These are phyloP conservation scores for Caprella mutica DNA, from an alignment of 2,888 invertebrate genomes.

Conservation along the genomic window DNA sequence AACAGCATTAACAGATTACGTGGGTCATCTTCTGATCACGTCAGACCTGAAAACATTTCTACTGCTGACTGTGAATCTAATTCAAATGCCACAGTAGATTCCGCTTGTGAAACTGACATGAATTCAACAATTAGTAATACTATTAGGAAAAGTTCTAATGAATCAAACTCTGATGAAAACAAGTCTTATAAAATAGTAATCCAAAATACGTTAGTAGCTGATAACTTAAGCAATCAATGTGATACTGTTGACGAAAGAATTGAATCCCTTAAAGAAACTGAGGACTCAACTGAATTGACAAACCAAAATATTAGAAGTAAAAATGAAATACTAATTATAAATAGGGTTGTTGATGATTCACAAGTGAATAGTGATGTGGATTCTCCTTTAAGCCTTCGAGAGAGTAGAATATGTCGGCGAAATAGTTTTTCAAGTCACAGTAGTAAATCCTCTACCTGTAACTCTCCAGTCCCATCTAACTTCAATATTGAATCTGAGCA, in stretches of 20 bases:
- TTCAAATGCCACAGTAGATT: not conserved
- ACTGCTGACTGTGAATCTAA: constrained; percentile 2
- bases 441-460: not conserved
- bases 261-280: too few species aligned
- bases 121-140: not conserved
- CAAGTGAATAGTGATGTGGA: constrained; percentile 28
- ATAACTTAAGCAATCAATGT: too few species aligned
- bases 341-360: not conserved
- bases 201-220: too few species aligned
- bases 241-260: too few species aligned
- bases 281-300: not conserved
- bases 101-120: not conserved
- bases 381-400: constrained; percentile 7
- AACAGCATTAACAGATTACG: constrained; percentile 18
- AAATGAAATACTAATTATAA: not conserved
- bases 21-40: constrained; percentile 23
- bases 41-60: constrained; percentile 20
- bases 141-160: not conserved
- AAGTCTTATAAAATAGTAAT: not conserved
- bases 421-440: constrained; percentile 24
- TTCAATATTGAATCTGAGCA: not conserved
- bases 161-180: not conserved
- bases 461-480: not conserved
- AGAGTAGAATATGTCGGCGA: constrained; percentile 18
- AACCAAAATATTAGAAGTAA: not conserved